Conservation (phyloP, 2,113 vertebrate genomes). For the Colinus virginianus region DNA sequence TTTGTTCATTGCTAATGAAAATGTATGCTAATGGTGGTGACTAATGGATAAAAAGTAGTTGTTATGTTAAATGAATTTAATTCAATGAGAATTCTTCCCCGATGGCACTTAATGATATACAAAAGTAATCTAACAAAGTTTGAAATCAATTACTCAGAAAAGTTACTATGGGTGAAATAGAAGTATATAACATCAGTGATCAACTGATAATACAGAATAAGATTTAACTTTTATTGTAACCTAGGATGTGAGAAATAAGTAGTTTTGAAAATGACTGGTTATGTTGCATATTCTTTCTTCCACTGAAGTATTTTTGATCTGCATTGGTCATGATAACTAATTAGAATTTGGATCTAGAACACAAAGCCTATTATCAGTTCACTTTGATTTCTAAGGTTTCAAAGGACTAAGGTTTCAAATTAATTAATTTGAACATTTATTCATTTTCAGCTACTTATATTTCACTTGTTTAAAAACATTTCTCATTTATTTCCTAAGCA, state of each 20-base stretch:
- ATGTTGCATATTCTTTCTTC: background rate
- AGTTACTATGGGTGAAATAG: background rate
- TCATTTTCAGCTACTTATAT: background rate
- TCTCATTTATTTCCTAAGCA: background rate
- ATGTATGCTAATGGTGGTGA: no score
- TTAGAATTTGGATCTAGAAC: background rate
- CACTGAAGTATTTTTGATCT: background rate
- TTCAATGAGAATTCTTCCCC: background rate
- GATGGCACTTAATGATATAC: background rate
- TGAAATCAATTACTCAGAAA: background rate
- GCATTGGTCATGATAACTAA: background rate
- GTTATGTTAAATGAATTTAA: background rate
- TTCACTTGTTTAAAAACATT: background rate
- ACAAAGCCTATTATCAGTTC: rapidly evolving
- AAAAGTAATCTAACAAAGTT: background rate
- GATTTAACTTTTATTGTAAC: background rate
- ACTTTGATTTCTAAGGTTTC: background rate
- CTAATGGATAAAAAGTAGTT: background rate
- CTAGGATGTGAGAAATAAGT: background rate
- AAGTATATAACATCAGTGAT: background rate
- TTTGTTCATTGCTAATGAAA: no score
- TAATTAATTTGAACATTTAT: background rate
- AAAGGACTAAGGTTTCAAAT: background rate
- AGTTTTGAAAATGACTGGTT: rapidly evolving
- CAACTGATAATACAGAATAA: background rate